phyloP scores from a whole-genome alignment of 2,797 vertebrate species.

The Setipinna tenuifilis region DNA sequence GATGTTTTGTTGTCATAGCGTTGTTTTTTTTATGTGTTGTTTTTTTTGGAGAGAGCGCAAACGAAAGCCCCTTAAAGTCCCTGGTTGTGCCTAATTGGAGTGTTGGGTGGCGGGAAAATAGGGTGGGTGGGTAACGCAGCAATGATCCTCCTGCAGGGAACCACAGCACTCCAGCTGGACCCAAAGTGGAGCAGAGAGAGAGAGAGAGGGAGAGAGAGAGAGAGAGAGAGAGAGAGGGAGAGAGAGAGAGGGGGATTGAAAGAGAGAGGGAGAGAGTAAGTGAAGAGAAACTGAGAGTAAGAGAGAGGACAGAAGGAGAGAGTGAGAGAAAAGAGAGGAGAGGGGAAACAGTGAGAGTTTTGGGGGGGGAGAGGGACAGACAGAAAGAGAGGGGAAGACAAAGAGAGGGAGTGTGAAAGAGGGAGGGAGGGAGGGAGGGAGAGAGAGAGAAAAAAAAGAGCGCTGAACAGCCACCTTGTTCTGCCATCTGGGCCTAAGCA shows the following conservation, averaged over 20 bases:
- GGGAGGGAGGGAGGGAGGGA: conserved; percentile 58
- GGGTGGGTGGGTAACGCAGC: conserved; percentile 27
- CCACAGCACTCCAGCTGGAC: conserved; percentile 72
- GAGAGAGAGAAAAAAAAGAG: conserved; percentile 46
- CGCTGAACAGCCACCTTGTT: conserved; percentile 69
- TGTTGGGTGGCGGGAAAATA: not conserved
- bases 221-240: conserved; percentile 1
- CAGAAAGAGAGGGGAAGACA: too few species aligned
- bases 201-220: not conserved
- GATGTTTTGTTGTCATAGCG: not conserved
- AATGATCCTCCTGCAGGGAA: conserved; percentile 46
- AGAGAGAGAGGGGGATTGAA: conserved; percentile 49
- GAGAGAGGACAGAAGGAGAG: conserved; percentile 53
- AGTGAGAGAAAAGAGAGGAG: too few species aligned
- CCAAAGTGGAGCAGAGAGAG: conserved; percentile 56
- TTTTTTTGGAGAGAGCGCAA: too few species aligned
- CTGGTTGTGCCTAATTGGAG: conserved; percentile 2
- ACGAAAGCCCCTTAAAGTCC: too few species aligned
- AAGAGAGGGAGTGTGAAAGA: conserved; percentile 35
- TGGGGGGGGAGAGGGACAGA: too few species aligned
- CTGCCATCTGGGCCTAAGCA: conserved; percentile 75
- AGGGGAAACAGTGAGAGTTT: too few species aligned
- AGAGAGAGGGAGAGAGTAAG: too few species aligned
- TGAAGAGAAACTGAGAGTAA: conserved; percentile 36
- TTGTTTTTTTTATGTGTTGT: too few species aligned